Evolutionary conservation across 2,888 invertebrate species (phyloP), one percentile per base, ranked within the genome.

Genomic region (Lomographa bimaculata): DNA sequence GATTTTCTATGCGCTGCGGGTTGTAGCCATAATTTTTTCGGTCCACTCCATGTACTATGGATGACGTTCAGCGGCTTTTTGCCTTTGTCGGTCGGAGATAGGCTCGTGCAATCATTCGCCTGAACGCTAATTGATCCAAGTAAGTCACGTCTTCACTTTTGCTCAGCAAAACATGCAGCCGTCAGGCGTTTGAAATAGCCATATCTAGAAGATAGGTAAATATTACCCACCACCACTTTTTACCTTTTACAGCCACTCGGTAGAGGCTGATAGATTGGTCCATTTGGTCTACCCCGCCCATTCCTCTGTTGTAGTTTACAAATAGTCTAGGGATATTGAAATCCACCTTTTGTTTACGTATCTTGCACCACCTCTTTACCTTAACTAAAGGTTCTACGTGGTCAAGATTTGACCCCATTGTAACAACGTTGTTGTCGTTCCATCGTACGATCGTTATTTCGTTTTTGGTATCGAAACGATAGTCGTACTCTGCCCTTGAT

Each of bases 221-320:
- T 4, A 25, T 41, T 32, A 48, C 47, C 57, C 57, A 60, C 54
- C 50, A 57, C 60, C 57, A 57, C 34, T 55, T 58, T 46, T 55
- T 57, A 25, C 50, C 52, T 30, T 38, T 41, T 21, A 51, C 36
- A 18, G 39, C 24, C 19, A 47, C 32, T 12, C 53, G 34, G 19
- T 56, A 56, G 4, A 51, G 33, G 12, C 37, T 10, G 12, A 57
- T 46, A 10, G 50, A 50, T 36, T 56, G 58, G 39, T 58, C 58
- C n/a, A n/a, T n/a, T n/a, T n/a, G n/a, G n/a, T n/a, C n/a, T n/a
- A n/a, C n/a, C n/a, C n/a, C n/a, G n/a, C 38, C 47, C 34, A 60
- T 60, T 11, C 42, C 33, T 46, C 49, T 52, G 36, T 56, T 56
- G 35, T 58, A 56, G 25, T 35, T 55, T 26, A 40, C 28, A 42